phyloP scores from a whole-genome alignment of 2,888 invertebrate genomes.

The Brassicogethes aeneus region DNA sequence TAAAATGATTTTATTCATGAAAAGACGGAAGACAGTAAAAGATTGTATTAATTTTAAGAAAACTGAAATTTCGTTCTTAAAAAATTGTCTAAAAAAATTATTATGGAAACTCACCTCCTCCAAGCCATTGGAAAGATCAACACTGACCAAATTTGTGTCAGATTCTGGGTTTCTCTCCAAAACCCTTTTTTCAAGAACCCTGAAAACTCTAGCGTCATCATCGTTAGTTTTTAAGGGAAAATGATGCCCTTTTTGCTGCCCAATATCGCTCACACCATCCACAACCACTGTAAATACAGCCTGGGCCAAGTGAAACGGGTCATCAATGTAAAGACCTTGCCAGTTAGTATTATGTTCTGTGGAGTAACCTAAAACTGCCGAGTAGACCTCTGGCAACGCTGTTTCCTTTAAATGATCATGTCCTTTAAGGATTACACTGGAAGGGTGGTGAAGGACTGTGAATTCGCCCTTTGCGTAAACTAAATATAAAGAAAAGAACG shows the following conservation, averaged over 20 bases:
- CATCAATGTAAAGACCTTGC: conserved; percentile 56
- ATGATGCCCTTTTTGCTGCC: conserved; percentile 44
- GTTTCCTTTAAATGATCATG: conserved; percentile 54
- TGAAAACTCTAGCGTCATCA: conserved; percentile 53
- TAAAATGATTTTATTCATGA: too few relatives aligned
- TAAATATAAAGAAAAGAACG: conserved; percentile 26
- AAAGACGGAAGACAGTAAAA: too few relatives aligned
- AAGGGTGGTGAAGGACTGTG: conserved; percentile 57
- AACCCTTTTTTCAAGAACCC: conserved; percentile 49
- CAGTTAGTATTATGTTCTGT: conserved; percentile 62
- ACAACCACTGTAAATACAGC: conserved; percentile 59
- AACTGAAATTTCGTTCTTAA: too few relatives aligned
- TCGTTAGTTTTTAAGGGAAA: conserved; percentile 54
- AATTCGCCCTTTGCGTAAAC: conserved; percentile 57
- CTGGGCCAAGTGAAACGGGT: conserved; percentile 68
- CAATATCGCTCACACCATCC: conserved; percentile 55
- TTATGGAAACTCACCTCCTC: conserved; percentile 50
- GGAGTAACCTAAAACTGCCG: conserved; percentile 63
- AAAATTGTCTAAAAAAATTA: too few relatives aligned
- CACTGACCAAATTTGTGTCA: conserved; percentile 52
- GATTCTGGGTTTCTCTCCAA: conserved; percentile 52
- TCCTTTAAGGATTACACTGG: conserved; percentile 59
- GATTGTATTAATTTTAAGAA: too few relatives aligned
- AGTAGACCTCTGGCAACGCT: conserved; percentile 59
- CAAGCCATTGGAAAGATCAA: conserved; percentile 54